phyloP scores from a whole-genome alignment of 1,140 invertebrate species.

The Brachionus rubens region DNA sequence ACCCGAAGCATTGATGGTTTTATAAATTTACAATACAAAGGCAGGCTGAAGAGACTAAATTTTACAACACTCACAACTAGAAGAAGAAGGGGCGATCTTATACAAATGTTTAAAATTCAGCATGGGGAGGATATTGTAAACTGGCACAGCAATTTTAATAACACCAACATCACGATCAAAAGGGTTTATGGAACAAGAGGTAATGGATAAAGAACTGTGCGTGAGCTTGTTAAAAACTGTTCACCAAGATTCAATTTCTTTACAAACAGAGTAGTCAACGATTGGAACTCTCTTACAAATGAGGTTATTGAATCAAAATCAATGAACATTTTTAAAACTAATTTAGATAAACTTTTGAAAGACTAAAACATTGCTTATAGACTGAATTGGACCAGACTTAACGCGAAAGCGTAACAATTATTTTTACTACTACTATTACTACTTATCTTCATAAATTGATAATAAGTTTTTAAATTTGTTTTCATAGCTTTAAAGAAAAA shows the following conservation, averaged over 20 bases:
- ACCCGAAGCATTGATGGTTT: constrained; percentile 46
- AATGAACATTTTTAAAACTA: too few species aligned
- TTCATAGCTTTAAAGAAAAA: too few species aligned
- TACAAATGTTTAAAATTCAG: neutral
- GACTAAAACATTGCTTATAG: too few species aligned
- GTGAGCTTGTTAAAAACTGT: constrained; percentile 7
- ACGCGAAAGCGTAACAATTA: constrained; percentile 14
- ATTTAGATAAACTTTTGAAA: too few species aligned
- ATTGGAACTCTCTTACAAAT: too few species aligned
- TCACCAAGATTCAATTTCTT: neutral
- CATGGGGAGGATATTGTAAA: neutral
- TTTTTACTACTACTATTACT: neutral
- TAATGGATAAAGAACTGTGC: neutral
- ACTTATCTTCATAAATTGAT: too few species aligned
- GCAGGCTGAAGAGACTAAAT: neutral
- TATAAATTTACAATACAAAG: neutral
- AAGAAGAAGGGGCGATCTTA: neutral
- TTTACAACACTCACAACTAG: constrained; percentile 1
- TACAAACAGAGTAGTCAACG: too few species aligned
- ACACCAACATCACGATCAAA: neutral
- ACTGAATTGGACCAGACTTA: neutral
- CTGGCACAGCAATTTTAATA: too few species aligned
- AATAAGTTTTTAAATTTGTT: too few species aligned
- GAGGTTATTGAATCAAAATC: too few species aligned
- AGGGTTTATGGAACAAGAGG: neutral